These are phyloP conservation scores for Heteromurus nitidus DNA, from an alignment of 2,888 invertebrate species.

Conservation along the genomic window DNA sequence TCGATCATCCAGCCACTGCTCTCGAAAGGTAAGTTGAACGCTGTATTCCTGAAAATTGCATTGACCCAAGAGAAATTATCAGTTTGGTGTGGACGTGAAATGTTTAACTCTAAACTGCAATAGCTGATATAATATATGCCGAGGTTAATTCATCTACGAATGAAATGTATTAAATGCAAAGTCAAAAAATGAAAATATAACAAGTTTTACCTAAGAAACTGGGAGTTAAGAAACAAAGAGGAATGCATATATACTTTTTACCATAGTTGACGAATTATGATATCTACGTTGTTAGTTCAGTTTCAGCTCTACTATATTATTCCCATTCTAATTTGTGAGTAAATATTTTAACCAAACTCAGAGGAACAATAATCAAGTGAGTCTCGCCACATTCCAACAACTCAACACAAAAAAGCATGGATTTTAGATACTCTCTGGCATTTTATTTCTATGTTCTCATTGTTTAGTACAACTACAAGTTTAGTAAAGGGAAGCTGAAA, in stretches of 20 bases:
- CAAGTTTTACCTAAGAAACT: constrained; percentile 15
- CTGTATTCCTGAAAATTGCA: constrained; percentile 91
- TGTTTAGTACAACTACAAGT: not conserved
- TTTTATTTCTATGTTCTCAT: not conserved
- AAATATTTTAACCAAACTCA: not conserved
- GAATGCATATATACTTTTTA: not conserved
- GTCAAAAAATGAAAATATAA: constrained; percentile 20
- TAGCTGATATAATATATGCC: not conserved
- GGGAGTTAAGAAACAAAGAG: not conserved
- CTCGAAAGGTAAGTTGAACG: constrained; percentile 96
- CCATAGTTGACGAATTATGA: no score
- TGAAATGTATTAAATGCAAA: not conserved
- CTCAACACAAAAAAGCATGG: not conserved
- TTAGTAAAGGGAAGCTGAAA: not conserved
- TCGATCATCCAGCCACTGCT: constrained; percentile 97
- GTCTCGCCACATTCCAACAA: not conserved
- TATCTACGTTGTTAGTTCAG: constrained; percentile 5
- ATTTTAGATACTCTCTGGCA: no score
- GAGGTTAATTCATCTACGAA: not conserved
- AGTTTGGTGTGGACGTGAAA: not conserved
- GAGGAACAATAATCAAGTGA: not conserved
- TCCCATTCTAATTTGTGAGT: no score
- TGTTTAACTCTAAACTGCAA: not conserved
- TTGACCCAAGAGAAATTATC: not conserved
- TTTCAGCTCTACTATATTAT: no score